Percentiles rank a stretch among this genome's conserved stretches.
Evolutionary conservation across 2,888 invertebrate genomes (phyloP).

Genomic region (Folsomia manolachei): DNA sequence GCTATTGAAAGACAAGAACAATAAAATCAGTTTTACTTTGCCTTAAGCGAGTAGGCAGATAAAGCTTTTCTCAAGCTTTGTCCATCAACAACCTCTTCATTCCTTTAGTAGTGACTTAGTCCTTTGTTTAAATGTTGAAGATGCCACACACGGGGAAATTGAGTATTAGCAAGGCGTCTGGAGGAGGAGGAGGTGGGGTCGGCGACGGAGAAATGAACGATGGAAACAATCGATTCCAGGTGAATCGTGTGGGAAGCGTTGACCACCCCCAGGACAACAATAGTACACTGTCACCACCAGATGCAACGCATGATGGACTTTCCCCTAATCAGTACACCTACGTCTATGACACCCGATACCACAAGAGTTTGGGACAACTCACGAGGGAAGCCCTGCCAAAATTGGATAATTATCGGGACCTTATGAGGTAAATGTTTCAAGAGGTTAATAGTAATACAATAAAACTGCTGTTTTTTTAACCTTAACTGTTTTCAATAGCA

Average conservation of each 20-base stretch:
- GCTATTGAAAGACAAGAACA: neutral
- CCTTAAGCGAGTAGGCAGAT: no score
- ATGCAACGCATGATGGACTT: conserved; percentile 24
- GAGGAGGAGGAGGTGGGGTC: conserved; percentile 21
- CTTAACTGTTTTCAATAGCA: no score
- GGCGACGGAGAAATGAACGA: conserved; percentile 49
- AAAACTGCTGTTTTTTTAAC: no score
- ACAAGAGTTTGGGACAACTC: conserved; percentile 62
- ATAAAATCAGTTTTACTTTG: no score
- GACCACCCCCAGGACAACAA: no score
- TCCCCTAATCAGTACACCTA: conserved; percentile 50
- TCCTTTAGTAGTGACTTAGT: neutral
- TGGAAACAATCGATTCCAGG: conserved; percentile 50
- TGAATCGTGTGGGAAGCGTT: conserved; percentile 47
- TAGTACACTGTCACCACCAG: neutral
- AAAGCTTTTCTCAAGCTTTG: no score
- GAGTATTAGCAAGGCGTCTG: conserved; percentile 42
- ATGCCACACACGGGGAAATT: conserved; percentile 45
- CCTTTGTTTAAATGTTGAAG: conserved; percentile 19
- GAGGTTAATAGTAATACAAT: no score
- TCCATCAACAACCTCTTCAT: neutral
- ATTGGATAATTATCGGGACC: conserved; percentile 56
- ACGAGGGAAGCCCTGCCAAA: conserved; percentile 59
- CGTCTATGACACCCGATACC: conserved; percentile 51
- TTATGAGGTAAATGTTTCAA: no score